phyloP scores from a whole-genome alignment of 1,140 invertebrate species.

The Caenorhabditis tropicalis region DNA sequence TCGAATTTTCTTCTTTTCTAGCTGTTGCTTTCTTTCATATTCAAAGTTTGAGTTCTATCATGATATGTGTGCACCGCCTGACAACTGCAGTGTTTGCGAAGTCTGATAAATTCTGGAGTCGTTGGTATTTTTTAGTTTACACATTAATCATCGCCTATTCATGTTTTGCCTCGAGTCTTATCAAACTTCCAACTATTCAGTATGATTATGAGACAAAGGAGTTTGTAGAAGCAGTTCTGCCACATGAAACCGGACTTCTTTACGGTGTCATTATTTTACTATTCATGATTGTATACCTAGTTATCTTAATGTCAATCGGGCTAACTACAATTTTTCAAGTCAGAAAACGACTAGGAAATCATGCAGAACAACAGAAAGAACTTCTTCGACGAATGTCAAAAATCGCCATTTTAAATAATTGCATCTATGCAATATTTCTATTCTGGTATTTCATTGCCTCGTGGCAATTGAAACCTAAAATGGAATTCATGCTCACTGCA shows the following conservation, averaged over 20 bases:
- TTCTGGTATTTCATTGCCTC: neutral
- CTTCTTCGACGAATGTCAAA: neutral
- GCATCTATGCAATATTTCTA: neutral
- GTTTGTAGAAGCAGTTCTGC: neutral
- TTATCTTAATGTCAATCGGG: neutral
- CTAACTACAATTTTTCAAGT: neutral
- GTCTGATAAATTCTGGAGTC: neutral
- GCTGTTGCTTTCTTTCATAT: neutral
- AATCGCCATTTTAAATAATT: neutral
- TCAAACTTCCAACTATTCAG: neutral
- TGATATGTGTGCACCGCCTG: neutral
- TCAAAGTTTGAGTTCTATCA: neutral
- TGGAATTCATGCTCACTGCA: neutral
- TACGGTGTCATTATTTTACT: too few relatives aligned
- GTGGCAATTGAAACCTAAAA: neutral
- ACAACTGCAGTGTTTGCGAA: neutral
- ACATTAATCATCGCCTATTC: neutral
- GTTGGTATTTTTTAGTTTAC: neutral
- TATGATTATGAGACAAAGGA: neutral
- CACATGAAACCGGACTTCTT: neutral
- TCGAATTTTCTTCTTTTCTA: neutral
- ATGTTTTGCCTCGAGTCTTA: neutral
- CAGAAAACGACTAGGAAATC: neutral
- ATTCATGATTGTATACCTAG: too few relatives aligned
- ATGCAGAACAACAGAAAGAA: neutral